phyloP scores from a whole-genome alignment of 2,797 vertebrate genomes.

The Malacoctenus gilli region DNA sequence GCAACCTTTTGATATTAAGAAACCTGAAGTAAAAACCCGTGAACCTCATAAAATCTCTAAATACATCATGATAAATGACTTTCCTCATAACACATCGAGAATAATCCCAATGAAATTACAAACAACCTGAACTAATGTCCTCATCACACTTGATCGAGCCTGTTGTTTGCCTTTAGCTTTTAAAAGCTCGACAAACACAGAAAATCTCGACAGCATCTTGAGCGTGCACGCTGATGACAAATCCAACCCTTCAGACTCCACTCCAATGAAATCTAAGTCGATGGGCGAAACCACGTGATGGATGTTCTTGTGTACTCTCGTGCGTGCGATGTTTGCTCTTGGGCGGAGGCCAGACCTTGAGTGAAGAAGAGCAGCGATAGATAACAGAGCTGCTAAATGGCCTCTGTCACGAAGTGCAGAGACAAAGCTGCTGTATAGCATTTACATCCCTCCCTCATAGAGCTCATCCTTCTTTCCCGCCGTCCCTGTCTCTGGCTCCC shows the following conservation, averaged over 20 bases:
- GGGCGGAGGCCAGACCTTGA: constrained; percentile 46
- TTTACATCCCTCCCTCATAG: constrained; percentile 21
- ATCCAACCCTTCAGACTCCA: constrained; percentile 6
- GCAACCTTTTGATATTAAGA: too few relatives aligned
- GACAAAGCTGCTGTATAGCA: constrained; percentile 12
- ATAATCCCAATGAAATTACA: too few relatives aligned
- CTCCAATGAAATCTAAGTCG: constrained; percentile 1
- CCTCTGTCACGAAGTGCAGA: constrained; percentile 42
- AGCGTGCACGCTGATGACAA: constrained; percentile 1
- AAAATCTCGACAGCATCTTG: not conserved
- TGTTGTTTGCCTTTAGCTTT: not conserved
- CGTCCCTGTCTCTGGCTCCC: constrained; percentile 13
- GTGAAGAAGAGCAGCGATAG: constrained; percentile 62
- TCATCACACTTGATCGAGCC: too few relatives aligned
- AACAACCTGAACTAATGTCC: too few relatives aligned
- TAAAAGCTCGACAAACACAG: not conserved
- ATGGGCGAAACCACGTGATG: constrained; percentile 17
- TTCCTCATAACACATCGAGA: too few relatives aligned
- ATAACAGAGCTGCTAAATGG: constrained; percentile 64
- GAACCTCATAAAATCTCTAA: too few relatives aligned
- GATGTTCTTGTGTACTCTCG: constrained; percentile 12
- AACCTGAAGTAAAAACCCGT: too few relatives aligned
- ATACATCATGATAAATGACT: too few relatives aligned
- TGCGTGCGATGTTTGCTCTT: constrained; percentile 42
- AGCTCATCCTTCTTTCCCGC: constrained; percentile 26